These are phyloP conservation scores for Danio kyathit DNA, from an alignment of 2,797 vertebrate genomes.

Conservation along the genomic window DNA sequence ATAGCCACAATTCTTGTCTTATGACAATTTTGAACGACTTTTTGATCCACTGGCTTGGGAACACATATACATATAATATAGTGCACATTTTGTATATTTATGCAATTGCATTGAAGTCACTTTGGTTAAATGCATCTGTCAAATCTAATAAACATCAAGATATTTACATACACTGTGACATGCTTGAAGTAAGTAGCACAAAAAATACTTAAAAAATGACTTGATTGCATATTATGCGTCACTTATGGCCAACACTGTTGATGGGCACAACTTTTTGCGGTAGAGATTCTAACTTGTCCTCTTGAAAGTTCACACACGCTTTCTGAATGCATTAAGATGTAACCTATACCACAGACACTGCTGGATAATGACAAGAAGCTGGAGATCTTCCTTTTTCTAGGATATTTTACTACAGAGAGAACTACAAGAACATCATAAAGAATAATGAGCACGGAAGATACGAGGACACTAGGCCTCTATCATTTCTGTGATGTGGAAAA, in stretches of 20 bases:
- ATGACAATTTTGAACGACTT: too few relatives aligned
- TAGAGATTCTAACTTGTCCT: conserved; percentile 1
- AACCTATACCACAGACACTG: not conserved
- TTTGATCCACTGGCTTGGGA: too few relatives aligned
- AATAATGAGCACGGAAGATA: conserved; percentile 3
- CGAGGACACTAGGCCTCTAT: too few relatives aligned
- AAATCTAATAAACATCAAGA: not conserved
- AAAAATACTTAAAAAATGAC: conserved; percentile 1
- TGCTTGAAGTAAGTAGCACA: not conserved
- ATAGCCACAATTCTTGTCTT: too few relatives aligned
- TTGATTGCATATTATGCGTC: not conserved
- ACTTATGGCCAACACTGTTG: not conserved
- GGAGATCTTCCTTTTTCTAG: conserved; percentile 3
- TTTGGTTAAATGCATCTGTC: conserved; percentile 10
- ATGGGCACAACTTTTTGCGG: not conserved
- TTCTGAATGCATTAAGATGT: conserved; percentile 22
- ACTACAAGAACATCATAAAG: conserved; percentile 19
- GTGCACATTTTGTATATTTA: not conserved
- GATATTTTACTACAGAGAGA: conserved; percentile 9
- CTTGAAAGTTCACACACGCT: conserved; percentile 18
- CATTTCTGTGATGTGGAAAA: too few relatives aligned
- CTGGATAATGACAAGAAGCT: conserved; percentile 5
- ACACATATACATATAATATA: not conserved
- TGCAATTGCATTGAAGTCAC: not conserved
- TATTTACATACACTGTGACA: conserved; percentile 2